These are phyloP conservation scores for Stomorhina lunata DNA, from an alignment of 2,888 invertebrate species.

Conservation along the genomic window DNA sequence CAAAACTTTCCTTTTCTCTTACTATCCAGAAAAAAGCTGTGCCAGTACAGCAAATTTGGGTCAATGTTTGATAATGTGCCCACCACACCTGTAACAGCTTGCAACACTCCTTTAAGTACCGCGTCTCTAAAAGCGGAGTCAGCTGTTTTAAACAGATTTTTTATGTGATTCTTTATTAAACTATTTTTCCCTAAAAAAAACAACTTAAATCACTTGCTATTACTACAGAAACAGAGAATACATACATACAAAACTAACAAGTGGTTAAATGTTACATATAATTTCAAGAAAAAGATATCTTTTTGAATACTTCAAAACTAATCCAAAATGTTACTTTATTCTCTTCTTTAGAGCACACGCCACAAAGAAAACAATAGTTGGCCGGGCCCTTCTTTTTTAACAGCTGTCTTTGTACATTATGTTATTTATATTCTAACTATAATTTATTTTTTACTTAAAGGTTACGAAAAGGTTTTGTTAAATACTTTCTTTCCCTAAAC, in stretches of 20 bases:
- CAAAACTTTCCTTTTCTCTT: neutral
- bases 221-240: neutral
- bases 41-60: neutral
- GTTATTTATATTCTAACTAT: neutral
- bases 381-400: neutral
- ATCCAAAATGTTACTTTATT: conserved; percentile 14
- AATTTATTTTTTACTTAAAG: neutral
- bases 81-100: neutral
- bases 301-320: neutral
- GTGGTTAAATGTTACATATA: neutral
- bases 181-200: neutral
- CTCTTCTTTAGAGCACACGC: conserved; percentile 42
- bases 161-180: too few relatives aligned
- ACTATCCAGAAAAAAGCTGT: too few relatives aligned
- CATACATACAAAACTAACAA: conserved; percentile 9
- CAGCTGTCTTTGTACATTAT: conserved; percentile 41
- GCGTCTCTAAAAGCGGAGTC: neutral
- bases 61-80: neutral
- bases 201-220: neutral
- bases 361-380: conserved; percentile 20
- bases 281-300: neutral
- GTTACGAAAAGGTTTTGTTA: neutral
- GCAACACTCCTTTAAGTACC: neutral
- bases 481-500: conserved; percentile 11
- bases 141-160: conserved; percentile 20